These are phyloP conservation scores for Nemotelus nigrinus DNA, from an alignment of 2,888 invertebrate species.

Conservation along the genomic window DNA sequence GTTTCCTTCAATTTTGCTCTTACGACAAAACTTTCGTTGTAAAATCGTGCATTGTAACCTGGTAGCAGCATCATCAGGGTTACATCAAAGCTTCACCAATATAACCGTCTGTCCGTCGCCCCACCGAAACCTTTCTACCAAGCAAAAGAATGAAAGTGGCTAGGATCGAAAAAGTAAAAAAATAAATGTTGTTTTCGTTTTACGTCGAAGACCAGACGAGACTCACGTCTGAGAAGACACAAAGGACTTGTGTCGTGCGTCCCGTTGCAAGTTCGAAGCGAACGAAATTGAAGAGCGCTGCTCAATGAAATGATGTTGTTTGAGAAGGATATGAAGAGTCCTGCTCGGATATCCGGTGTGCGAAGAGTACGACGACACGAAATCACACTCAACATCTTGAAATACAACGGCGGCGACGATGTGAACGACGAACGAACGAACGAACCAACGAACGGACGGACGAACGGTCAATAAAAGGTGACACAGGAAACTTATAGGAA, in stretches of 20 bases:
- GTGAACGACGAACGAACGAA: background rate
- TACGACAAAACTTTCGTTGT: slow-evolving; percentile 28
- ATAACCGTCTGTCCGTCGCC: too few species aligned
- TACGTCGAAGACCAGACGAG: background rate
- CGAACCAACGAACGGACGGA: background rate
- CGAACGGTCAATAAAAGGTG: slow-evolving; percentile 13
- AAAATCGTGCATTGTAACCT: slow-evolving; percentile 30
- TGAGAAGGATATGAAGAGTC: slow-evolving; percentile 29
- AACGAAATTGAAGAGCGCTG: background rate
- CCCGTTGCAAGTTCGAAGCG: background rate
- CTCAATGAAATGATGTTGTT: slow-evolving; percentile 1
- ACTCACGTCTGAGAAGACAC: too few species aligned
- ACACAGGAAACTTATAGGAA: background rate
- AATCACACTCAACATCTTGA: slow-evolving; percentile 36
- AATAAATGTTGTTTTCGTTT: background rate
- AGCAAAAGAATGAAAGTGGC: too few species aligned
- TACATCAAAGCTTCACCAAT: too few species aligned
- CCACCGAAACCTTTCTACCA: too few species aligned
- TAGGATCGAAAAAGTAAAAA: too few species aligned
- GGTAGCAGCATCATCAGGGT: background rate
- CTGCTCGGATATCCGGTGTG: slow-evolving; percentile 33
- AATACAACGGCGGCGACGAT: slow-evolving; percentile 18
- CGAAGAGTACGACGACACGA: slow-evolving; percentile 14
- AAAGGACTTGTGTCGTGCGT: too few species aligned
- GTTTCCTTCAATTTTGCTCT: slow-evolving; percentile 35